These are phyloP conservation scores for Osmoderma eremita DNA, from an alignment of 2,888 invertebrate genomes.

Conservation along the genomic window DNA sequence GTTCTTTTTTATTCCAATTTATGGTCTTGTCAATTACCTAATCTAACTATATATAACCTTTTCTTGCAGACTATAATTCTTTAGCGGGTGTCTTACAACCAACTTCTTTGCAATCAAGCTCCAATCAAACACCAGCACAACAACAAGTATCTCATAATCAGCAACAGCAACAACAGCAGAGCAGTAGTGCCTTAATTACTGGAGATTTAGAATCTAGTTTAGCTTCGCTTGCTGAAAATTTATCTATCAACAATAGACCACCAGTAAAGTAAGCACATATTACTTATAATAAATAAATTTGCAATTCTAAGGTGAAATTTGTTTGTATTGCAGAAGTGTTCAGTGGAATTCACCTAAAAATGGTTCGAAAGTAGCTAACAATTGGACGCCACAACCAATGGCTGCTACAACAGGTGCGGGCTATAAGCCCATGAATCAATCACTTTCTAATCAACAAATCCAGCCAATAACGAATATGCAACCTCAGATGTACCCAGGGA, in stretches of 20 bases:
- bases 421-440: slow-evolving; percentile 82
- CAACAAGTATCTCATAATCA: slow-evolving; percentile 47
- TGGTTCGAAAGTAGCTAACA: slow-evolving; percentile 79
- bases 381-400: slow-evolving; percentile 90
- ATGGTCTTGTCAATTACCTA: too few relatives aligned
- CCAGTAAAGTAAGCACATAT: slow-evolving; percentile 77
- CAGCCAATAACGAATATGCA: slow-evolving; percentile 51
- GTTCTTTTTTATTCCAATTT: slow-evolving; percentile 1
- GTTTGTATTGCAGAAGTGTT: slow-evolving; percentile 72
- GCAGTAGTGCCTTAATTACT: slow-evolving; percentile 75
- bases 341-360: slow-evolving; percentile 93
- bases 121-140: slow-evolving; percentile 45
- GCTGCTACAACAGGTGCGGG: slow-evolving; percentile 88
- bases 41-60: slow-evolving; percentile 18
- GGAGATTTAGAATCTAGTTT: slow-evolving; percentile 95
- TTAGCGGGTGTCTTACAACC: slow-evolving; percentile 79
- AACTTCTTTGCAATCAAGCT: slow-evolving; percentile 59
- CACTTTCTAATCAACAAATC: slow-evolving; percentile 52
- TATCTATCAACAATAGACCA: slow-evolving; percentile 81
- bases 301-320: background rate
- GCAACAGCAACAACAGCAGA: slow-evolving; percentile 49
- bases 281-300: slow-evolving; percentile 8
- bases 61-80: slow-evolving; percentile 74
- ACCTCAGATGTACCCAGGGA: slow-evolving; percentile 58
- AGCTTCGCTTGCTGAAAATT: slow-evolving; percentile 92